Conservation (phyloP, 2,113 vertebrate species). For the Acrocephalus kingi region DNA sequence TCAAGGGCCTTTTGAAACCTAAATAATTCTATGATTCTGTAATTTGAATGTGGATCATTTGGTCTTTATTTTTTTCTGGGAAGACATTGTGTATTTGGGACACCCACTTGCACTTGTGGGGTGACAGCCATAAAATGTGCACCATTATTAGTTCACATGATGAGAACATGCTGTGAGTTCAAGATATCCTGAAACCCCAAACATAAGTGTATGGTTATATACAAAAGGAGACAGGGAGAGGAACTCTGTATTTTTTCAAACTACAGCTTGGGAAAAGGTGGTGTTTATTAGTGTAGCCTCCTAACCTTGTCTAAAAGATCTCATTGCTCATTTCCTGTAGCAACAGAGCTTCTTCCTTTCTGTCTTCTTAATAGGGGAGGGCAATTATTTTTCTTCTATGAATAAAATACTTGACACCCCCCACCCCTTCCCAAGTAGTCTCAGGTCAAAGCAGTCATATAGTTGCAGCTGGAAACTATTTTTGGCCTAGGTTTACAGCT, state of each 20-base stretch:
- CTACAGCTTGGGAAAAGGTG: neutral
- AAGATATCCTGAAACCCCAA: neutral
- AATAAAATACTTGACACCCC: neutral
- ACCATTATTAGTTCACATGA: neutral
- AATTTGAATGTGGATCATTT: neutral
- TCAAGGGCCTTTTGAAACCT: neutral
- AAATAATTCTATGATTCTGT: neutral
- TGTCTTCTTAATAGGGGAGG: neutral
- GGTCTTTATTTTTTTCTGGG: neutral
- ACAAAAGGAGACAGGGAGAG: neutral
- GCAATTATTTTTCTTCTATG: constrained; percentile 10
- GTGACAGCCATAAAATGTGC: neutral
- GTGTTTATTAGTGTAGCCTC: neutral
- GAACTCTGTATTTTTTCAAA: neutral
- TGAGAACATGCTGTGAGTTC: neutral
- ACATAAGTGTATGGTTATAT: fast-evolving
- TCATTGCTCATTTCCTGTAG: neutral
- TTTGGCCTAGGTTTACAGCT: constrained; percentile 22
- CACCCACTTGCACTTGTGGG: neutral
- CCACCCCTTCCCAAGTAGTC: neutral
- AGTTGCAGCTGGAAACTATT: constrained; percentile 51
- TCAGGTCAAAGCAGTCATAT: neutral
- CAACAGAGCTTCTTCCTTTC: neutral
- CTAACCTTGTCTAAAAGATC: neutral
- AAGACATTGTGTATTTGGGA: neutral